Conservation (phyloP, 2,797 vertebrate species). For the Lithobates sylvaticus region DNA sequence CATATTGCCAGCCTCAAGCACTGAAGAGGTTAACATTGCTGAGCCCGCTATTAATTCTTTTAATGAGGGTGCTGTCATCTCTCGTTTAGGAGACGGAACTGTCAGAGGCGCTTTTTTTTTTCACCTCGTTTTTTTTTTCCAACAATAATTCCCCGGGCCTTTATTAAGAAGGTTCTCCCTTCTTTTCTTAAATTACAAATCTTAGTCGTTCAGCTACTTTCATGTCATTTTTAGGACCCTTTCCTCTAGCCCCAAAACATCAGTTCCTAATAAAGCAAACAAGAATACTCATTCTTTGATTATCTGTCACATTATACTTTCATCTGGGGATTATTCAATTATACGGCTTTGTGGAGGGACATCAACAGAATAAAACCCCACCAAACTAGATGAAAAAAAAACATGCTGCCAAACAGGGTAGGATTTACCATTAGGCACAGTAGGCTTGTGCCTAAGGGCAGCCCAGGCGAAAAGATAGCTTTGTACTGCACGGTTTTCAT, state of each 20-base stretch:
- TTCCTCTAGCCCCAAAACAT: constrained; percentile 61
- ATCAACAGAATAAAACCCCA: constrained; percentile 51
- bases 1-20: constrained; percentile 28
- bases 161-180: constrained; percentile 85
- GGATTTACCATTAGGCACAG: constrained; percentile 6
- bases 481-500: background rate
- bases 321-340: constrained; percentile 59
- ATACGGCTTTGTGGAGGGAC: constrained; percentile 34
- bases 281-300: constrained; percentile 60
- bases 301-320: constrained; percentile 62
- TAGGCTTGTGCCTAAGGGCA: background rate
- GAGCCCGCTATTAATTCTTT: constrained; percentile 91
- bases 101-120: constrained; percentile 80
- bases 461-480: background rate
- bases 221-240: constrained; percentile 59
- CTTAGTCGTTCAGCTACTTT: constrained; percentile 81
- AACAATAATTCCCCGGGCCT: constrained; percentile 84
- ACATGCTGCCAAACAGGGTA: background rate
- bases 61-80: constrained; percentile 91
- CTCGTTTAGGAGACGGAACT: constrained; percentile 81
- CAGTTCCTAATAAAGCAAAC: constrained; percentile 59
- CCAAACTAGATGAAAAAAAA: background rate
- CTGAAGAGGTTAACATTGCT: constrained; percentile 85
- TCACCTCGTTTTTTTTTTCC: constrained; percentile 59
- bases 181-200: constrained; percentile 82